phyloP scores from a whole-genome alignment of 2,888 invertebrate species.

The Diarsia dahlii region DNA sequence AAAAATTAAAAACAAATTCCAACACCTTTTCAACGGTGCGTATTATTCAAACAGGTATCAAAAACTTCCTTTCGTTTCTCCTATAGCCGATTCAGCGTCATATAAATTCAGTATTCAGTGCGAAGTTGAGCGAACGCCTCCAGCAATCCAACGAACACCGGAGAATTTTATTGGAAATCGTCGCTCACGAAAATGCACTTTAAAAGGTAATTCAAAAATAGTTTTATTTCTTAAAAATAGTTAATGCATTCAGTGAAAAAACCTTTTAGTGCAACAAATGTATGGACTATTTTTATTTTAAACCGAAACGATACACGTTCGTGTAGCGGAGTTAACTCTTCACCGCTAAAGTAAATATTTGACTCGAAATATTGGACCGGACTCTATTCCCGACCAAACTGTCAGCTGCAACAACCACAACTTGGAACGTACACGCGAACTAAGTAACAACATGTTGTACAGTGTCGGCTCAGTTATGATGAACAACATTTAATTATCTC shows the following conservation, averaged over 20 bases:
- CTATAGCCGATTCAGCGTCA: slow-evolving; percentile 72
- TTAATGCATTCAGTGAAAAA: slow-evolving; percentile 56
- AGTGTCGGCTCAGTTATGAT: slow-evolving; percentile 49
- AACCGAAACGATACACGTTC: slow-evolving; percentile 28
- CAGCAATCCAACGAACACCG: slow-evolving; percentile 58
- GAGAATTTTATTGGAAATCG: slow-evolving; percentile 67
- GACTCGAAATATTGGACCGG: slow-evolving; percentile 66
- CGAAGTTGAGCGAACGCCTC: slow-evolving; percentile 69
- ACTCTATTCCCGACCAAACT: slow-evolving; percentile 47
- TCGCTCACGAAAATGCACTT: slow-evolving; percentile 60
- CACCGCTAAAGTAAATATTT: slow-evolving; percentile 65
- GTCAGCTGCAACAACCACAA: slow-evolving; percentile 41
- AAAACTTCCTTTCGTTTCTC: slow-evolving; percentile 82
- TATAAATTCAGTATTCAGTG: slow-evolving; percentile 79
- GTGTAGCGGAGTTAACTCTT: slow-evolving; percentile 57
- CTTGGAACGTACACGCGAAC: slow-evolving; percentile 12
- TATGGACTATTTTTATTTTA: slow-evolving; percentile 38
- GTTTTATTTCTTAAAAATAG: slow-evolving; percentile 48
- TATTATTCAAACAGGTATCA: slow-evolving; percentile 74
- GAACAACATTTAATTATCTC: slow-evolving; percentile 63
- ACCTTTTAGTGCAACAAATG: slow-evolving; percentile 44
- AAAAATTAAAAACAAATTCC: slow-evolving; percentile 72
- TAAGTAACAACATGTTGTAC: slow-evolving; percentile 31
- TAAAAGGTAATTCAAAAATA: slow-evolving; percentile 64
- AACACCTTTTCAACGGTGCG: slow-evolving; percentile 61